Conservation (phyloP, 2,113 vertebrate genomes). For the Crotalus viridis region DNA sequence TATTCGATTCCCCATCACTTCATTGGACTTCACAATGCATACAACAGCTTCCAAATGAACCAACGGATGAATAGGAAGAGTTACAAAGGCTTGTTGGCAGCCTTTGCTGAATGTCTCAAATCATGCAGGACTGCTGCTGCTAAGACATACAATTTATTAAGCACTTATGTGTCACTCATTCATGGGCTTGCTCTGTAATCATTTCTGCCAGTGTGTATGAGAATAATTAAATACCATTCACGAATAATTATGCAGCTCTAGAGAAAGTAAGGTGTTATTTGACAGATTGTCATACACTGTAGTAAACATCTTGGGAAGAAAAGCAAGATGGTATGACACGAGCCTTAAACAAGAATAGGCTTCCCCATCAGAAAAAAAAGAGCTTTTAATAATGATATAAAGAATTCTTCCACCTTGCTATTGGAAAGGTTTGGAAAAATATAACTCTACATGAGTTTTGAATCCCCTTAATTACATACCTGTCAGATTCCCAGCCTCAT, state of each 20-base stretch:
- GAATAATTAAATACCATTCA: constrained; percentile 38
- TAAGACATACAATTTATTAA: constrained; percentile 25
- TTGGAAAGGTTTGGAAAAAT: not conserved
- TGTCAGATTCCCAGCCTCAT: not conserved
- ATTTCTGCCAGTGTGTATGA: constrained; percentile 28
- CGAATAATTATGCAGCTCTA: constrained; percentile 31
- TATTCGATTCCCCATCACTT: not conserved
- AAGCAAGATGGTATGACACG: not conserved
- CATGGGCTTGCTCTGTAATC: constrained; percentile 21
- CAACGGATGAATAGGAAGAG: not conserved
- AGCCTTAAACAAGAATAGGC: not conserved
- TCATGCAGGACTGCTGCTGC: constrained; percentile 2
- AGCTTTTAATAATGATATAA: not conserved
- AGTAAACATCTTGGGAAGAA: not conserved
- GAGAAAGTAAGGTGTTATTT: constrained; percentile 1
- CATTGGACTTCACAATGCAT: not conserved
- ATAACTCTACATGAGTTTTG: not conserved
- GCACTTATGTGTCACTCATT: constrained; percentile 22
- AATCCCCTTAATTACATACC: not conserved
- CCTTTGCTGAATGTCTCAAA: not conserved
- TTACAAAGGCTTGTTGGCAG: not conserved
- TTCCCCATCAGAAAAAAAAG: not conserved
- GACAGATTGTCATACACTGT: constrained; percentile 23
- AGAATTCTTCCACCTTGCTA: not conserved
- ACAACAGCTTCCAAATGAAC: not conserved